These are phyloP conservation scores for Acrocephalus kingi DNA, from an alignment of 2,113 vertebrate species.

Conservation along the genomic window DNA sequence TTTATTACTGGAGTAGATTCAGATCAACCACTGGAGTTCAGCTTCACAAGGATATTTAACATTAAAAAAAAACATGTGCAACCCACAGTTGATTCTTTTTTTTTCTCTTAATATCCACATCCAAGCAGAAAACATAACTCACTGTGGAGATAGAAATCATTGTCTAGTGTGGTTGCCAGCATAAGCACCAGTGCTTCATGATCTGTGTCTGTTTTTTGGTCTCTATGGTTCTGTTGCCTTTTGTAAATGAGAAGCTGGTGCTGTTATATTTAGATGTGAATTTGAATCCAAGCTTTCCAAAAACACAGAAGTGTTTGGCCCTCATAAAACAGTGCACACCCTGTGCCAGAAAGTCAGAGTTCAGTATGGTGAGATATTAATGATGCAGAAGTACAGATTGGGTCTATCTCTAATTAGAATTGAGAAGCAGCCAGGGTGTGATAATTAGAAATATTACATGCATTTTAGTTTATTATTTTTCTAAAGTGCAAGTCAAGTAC, in stretches of 20 bases:
- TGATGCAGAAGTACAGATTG: not conserved
- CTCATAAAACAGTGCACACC: not conserved
- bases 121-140: not conserved
- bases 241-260: not conserved
- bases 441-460: not conserved
- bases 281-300: constrained; percentile 1
- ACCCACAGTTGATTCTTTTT: not conserved
- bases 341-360: not conserved
- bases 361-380: not conserved
- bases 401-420: not conserved
- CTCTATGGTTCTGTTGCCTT: not conserved
- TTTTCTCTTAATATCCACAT: not conserved
- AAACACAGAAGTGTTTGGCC: not conserved
- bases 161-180: not conserved
- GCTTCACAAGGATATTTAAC: not conserved
- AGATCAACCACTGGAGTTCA: not conserved
- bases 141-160: not conserved
- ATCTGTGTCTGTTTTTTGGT: constrained; percentile 14
- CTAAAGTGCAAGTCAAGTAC: not conserved
- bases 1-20: not conserved
- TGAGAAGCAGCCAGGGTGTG: not conserved
- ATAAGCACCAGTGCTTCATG: not conserved
- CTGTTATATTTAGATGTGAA: constrained; percentile 31
- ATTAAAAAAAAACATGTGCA: not conserved
- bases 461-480: not conserved